phyloP scores from a whole-genome alignment of 2,113 vertebrate genomes.

The Anoplopoma fimbria region DNA sequence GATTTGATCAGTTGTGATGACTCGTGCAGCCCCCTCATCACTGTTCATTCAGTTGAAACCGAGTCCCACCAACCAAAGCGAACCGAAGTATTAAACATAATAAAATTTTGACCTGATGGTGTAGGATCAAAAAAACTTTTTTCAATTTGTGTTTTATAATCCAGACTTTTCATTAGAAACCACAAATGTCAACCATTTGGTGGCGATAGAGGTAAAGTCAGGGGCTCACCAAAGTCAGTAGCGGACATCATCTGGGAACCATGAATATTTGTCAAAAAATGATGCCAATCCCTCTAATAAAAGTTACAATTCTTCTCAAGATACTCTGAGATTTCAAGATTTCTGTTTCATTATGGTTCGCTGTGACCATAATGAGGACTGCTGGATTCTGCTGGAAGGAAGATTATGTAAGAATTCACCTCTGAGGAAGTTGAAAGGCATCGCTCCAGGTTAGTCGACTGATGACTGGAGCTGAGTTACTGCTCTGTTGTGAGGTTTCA shows the following conservation, averaged over 20 bases:
- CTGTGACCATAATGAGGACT: constrained; percentile 44
- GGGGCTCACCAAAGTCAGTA: background rate
- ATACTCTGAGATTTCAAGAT: no score
- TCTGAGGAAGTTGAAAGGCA: constrained; percentile 70
- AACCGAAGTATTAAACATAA: background rate
- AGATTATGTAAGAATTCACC: constrained; percentile 66
- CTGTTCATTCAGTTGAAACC: no score
- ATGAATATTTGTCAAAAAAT: background rate
- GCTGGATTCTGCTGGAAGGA: constrained; percentile 49
- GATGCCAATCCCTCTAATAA: background rate
- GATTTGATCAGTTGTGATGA: background rate
- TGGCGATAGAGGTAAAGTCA: background rate
- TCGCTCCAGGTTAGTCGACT: constrained; percentile 59
- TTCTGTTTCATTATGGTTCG: background rate
- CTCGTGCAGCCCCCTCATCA: background rate
- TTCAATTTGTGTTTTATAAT: background rate
- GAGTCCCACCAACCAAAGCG: background rate
- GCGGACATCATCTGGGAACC: background rate
- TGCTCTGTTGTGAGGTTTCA: constrained; percentile 42
- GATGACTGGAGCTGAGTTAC: constrained; percentile 22
- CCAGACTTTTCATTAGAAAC: background rate
- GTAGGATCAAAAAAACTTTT: background rate
- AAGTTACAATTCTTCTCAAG: background rate
- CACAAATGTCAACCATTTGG: background rate
- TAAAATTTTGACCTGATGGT: background rate